Evolutionary conservation across 1,140 invertebrate species (phyloP).

Genomic region (Mesaphorura yosii): DNA sequence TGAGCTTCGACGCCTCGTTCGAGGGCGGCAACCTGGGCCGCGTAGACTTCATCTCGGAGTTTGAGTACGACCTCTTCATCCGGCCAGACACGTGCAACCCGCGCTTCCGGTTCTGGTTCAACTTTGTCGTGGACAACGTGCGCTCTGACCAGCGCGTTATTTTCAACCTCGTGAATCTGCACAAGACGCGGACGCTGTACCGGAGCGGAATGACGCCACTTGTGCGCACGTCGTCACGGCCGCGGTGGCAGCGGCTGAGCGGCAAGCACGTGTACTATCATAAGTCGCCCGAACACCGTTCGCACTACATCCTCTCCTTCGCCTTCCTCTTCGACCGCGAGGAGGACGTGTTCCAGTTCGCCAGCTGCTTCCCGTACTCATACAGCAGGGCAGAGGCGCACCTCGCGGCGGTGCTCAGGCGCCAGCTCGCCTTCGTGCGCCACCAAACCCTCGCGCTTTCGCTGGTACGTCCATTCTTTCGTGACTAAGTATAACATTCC

Average conservation of each 20-base stretch:
- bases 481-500: neutral
- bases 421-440: constrained; percentile 47
- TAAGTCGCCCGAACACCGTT: constrained; percentile 73
- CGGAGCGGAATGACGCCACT: constrained; percentile 82
- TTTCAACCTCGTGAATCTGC: constrained; percentile 95
- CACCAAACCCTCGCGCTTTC: constrained; percentile 55
- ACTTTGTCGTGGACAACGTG: constrained; percentile 95
- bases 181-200: constrained; percentile 79
- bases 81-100: constrained; percentile 93
- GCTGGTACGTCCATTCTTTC: constrained; percentile 47
- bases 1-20: constrained; percentile 95
- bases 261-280: constrained; percentile 85
- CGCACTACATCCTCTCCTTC: constrained; percentile 86
- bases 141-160: constrained; percentile 86
- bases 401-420: constrained; percentile 58
- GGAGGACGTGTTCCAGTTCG: constrained; percentile 84
- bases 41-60: constrained; percentile 84
- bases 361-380: constrained; percentile 83
- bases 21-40: constrained; percentile 91
- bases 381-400: constrained; percentile 80
- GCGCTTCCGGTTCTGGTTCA: constrained; percentile 87
- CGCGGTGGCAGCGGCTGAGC: constrained; percentile 82
- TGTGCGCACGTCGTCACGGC: constrained; percentile 76
- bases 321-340: constrained; percentile 88
- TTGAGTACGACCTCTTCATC: constrained; percentile 93